Percentiles rank a stretch among this genome's conserved stretches.
phyloP scores from a whole-genome alignment of 2,888 invertebrate species.

The Resseliella maxima region DNA sequence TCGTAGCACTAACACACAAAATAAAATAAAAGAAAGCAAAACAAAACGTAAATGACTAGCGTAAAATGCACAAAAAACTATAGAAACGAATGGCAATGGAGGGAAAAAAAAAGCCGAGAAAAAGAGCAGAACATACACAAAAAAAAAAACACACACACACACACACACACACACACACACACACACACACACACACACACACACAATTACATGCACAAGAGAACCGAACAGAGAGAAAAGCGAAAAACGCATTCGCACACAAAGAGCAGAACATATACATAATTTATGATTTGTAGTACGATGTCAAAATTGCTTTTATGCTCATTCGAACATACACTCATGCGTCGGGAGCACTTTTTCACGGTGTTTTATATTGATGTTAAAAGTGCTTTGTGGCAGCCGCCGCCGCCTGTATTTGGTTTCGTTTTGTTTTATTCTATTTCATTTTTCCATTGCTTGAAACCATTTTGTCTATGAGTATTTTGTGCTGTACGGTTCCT shows the following conservation, averaged over 20 bases:
- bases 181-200: neutral
- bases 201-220: neutral
- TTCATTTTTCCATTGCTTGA: conserved; percentile 20
- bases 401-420: neutral
- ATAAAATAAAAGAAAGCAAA: neutral
- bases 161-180: neutral
- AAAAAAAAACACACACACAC: neutral
- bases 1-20: neutral
- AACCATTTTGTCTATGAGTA: neutral
- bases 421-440: neutral
- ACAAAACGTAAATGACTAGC: neutral
- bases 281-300: conserved; percentile 49
- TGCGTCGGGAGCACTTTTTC: conserved; percentile 44
- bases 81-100: neutral
- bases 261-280: conserved; percentile 37
- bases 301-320: conserved; percentile 55
- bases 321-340: conserved; percentile 46
- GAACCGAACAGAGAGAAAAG: neutral
- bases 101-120: neutral
- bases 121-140: neutral
- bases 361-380: neutral
- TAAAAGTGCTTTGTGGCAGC: conserved; percentile 28
- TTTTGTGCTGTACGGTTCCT: neutral
- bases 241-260: conserved; percentile 34
- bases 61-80: neutral